phyloP scores from a whole-genome alignment of 2,797 vertebrate species.

The Lutra lutra region DNA sequence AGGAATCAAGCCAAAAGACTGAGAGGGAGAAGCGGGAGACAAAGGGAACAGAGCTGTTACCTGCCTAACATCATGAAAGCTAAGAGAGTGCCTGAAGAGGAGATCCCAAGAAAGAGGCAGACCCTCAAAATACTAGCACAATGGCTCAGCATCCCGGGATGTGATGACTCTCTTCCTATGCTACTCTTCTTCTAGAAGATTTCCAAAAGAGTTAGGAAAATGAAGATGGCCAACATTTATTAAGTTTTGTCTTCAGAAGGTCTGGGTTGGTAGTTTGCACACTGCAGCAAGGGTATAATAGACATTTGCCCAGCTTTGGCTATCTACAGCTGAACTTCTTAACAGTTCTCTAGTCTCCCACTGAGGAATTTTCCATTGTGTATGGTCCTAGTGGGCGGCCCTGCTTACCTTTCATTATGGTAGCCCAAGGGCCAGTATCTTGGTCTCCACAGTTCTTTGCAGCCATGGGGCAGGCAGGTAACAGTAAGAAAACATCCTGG shows the following conservation, averaged over 20 bases:
- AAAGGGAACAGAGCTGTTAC: constrained; percentile 6
- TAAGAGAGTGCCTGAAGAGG: background rate
- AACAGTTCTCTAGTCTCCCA: background rate
- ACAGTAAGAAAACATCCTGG: background rate
- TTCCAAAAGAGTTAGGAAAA: background rate
- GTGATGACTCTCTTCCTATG: background rate
- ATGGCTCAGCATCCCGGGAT: background rate
- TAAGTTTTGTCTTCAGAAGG: constrained; percentile 38
- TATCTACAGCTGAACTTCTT: background rate
- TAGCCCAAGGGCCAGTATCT: background rate
- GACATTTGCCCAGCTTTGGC: background rate
- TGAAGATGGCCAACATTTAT: background rate
- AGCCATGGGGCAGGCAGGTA: background rate
- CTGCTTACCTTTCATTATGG: background rate
- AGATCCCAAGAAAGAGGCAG: background rate
- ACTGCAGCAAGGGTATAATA: background rate
- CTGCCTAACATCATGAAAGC: background rate
- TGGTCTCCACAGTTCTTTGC: background rate
- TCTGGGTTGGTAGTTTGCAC: background rate
- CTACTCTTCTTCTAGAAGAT: background rate
- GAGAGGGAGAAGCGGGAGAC: background rate
- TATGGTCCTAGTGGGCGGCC: background rate
- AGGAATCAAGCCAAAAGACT: background rate
- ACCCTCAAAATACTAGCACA: background rate
- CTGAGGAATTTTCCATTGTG: background rate